Percentiles rank a stretch among this genome's conserved stretches.
These are phyloP conservation scores for Rattus rattus DNA, from an alignment of 2,113 vertebrate genomes.

Conservation along the genomic window DNA sequence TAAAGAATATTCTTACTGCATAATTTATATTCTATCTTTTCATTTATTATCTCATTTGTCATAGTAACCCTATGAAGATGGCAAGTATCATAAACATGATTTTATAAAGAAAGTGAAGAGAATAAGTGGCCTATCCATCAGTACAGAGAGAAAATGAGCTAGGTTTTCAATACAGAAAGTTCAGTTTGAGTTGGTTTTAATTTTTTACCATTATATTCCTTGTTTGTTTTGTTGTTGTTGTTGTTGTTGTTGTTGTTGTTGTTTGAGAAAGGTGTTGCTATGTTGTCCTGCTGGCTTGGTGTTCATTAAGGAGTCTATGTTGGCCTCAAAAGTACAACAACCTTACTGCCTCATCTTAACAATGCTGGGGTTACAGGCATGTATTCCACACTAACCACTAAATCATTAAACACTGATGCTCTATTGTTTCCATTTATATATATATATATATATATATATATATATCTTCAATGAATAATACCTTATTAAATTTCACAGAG, in stretches of 20 bases:
- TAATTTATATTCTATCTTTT: background rate
- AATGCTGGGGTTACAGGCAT: background rate
- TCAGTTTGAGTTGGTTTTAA: background rate
- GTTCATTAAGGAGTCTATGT: background rate
- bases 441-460: too few species aligned
- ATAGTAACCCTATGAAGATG: background rate
- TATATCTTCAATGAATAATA: background rate
- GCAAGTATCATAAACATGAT: background rate
- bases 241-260: background rate
- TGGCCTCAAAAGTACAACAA: background rate
- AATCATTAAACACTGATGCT: background rate
- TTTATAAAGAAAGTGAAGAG: background rate
- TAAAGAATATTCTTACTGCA: background rate
- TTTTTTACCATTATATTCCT: background rate
- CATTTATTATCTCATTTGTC: background rate
- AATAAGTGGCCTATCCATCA: background rate
- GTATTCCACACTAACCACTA: background rate
- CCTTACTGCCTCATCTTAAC: background rate
- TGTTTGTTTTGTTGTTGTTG: background rate
- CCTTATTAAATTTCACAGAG: background rate
- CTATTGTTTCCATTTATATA: background rate
- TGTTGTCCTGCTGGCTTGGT: background rate
- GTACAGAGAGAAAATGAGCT: background rate
- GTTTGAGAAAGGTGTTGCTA: background rate
- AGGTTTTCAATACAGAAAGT: background rate